phyloP scores from a whole-genome alignment of 2,113 vertebrate genomes.

The Columbina picui region DNA sequence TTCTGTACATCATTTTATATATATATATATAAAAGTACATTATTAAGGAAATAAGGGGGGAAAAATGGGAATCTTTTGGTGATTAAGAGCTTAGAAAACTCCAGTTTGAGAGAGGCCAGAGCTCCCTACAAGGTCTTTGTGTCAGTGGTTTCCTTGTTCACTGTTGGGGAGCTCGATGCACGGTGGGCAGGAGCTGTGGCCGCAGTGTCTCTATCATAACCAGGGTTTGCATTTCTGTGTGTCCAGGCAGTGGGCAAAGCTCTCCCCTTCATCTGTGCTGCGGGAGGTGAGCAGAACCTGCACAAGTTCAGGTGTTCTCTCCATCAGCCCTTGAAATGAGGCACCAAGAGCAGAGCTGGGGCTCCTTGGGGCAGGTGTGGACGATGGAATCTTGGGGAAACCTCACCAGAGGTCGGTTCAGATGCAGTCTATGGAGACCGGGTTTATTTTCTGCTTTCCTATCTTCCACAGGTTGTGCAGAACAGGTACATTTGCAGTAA shows the following conservation, averaged over 20 bases:
- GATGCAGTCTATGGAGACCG: too few species aligned
- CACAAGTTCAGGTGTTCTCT: not conserved
- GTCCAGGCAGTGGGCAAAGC: not conserved
- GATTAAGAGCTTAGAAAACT: not conserved
- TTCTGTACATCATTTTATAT: too few species aligned
- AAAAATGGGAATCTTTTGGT: not conserved
- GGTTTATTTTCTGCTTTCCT: not conserved
- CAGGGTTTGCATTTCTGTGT: not conserved
- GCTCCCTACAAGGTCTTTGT: not conserved
- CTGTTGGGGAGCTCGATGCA: not conserved
- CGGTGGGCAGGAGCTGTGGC: not conserved
- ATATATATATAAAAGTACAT: not conserved
- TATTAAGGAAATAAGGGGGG: not conserved
- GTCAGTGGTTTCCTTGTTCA: not conserved
- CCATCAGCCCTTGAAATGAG: not conserved
- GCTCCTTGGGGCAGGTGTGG: not conserved
- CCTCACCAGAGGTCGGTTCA: not conserved
- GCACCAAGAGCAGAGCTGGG: not conserved
- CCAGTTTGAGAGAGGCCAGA: not conserved
- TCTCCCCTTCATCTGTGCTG: not conserved
- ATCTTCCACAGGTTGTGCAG: not conserved
- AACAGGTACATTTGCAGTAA: not conserved
- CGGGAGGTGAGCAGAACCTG: not conserved
- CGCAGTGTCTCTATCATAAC: not conserved
- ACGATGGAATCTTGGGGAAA: not conserved